Base-by-base conservation (phyloP, 1,140 invertebrate genomes). In the Heliconius himera region DNA sequence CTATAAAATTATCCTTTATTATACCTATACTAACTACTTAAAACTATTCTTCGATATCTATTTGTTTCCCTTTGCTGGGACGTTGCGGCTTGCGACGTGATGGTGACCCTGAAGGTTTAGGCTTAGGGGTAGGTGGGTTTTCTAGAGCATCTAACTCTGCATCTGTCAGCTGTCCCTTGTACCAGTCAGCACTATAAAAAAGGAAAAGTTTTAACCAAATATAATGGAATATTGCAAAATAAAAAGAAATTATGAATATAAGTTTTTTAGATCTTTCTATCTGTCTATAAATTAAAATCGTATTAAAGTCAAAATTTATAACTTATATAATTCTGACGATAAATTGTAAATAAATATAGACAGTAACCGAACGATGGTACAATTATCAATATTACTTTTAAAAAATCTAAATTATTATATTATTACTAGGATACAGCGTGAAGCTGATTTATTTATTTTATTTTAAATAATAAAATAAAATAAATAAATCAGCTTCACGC, bases 161-260 rank as follows among this genome's bases (percentile, higher is more conserved):
- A 77, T 98, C 97, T n/a, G 97, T 97, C 78, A 98, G 90, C 56
- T 97, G 96, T 74, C 96, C 97, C 89, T 98, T 98, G 94, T 98
- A 98, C 97, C 97, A 98, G 86, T 98, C 97, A 85, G 96, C 96
- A 92, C 97, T 98, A 70, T 18, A 41, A 76, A 22, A 60, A n/a
- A 60, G 18, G 8, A 60, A 60, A 60, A 11, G 0, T 51, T 51
- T 18, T 20, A 46, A 51, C 16, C 18, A 20, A 18, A 51, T 20
- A 51, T 46, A 46, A 46, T 13, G 13, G 41, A 46, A 46, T 16
- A 0, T 3, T 2, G 0, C 3, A 16, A 46, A 46, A 46, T 46
- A 46, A 5, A 16, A 46, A 13, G 11, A 46, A 46, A 46, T 46
- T 46, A 26, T 33, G 29, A 33, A 5, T 33, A 33, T 33, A 33